Conservation (phyloP, 2,113 vertebrate species). For the Myodes glareolus region DNA sequence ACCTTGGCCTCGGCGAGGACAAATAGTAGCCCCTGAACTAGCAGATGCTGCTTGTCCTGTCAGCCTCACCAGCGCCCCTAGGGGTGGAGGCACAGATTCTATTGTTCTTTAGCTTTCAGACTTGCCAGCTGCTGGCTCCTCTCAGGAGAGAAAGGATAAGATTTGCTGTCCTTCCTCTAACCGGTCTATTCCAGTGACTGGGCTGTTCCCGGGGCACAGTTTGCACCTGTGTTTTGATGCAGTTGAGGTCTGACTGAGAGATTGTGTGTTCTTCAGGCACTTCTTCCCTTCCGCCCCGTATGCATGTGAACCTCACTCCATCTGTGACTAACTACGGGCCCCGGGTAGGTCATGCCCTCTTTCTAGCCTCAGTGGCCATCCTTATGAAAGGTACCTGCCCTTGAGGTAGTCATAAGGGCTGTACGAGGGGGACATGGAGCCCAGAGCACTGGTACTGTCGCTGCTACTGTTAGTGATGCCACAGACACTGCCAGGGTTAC, state of each 20-base stretch:
- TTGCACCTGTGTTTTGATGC: background rate
- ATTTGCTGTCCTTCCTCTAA: background rate
- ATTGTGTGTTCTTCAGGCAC: background rate
- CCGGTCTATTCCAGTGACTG: background rate
- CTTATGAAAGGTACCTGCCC: background rate
- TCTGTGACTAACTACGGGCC: background rate
- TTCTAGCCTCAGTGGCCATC: background rate
- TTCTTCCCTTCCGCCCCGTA: background rate
- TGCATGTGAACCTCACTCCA: background rate
- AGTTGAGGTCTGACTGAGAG: background rate
- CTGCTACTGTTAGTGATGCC: accelerated
- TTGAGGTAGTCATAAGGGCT: background rate
- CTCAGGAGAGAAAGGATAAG: background rate
- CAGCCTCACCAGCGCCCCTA: background rate
- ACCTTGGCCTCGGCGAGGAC: background rate
- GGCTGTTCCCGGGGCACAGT: background rate
- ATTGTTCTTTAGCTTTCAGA: background rate
- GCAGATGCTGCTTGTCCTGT: background rate
- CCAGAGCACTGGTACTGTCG: background rate
- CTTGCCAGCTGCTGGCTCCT: background rate
- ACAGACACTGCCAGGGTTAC: background rate
- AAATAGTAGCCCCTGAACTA: background rate
- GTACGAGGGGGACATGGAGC: background rate
- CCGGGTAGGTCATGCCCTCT: background rate
- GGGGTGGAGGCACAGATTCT: background rate